Evolutionary conservation across 2,888 invertebrate genomes (phyloP), one percentile per base, ranked within the genome.

Genomic region (Brenthis hecate): DNA sequence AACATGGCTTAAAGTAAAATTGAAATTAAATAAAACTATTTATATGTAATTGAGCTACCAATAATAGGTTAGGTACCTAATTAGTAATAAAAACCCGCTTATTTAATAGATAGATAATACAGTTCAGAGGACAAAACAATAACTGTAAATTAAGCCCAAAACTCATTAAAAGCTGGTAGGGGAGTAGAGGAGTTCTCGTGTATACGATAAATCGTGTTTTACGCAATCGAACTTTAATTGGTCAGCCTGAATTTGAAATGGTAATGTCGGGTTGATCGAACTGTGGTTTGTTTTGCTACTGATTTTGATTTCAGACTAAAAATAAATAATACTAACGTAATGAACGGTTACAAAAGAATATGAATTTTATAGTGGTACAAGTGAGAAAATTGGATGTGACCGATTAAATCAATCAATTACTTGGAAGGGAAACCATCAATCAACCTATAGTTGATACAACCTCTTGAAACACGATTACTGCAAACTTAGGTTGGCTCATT

Each of bases 91-190:
- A 51, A 51, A 51, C 16, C n/a, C 8, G 14, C 16, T 28, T 8
- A 16, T 53, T 53, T 6, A 8, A 14, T 8, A 16, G 8, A 53
- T 53, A 53, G n/a, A n/a, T 53, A 53, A 5, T 80, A 77, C 8
- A 48, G 80, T 80, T 80, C 79, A 81, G 78, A 76, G 87, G 85
- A 84, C 86, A 81, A 85, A 90, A 90, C 89, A 89, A 91, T 91
- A 90, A 87, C 88, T 83, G 88, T 89, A 89, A 90, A 90, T 89
- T 89, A 87, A 87, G 75, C 85, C 85, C 77, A 79, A 87, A 91
- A 89, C 89, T 91, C 89, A 89, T 91, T 91, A 89, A 87, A 88
- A 86, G 80, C 83, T 75, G 76, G 72, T 74, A 76, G 76, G 77
- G 77, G 78, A 75, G 76, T 78, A 77, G 74, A 74, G 75, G 75